Percentiles rank a stretch among this genome's conserved stretches.
These are phyloP conservation scores for Eudemis profundana DNA, from an alignment of 2,888 invertebrate genomes.

Conservation along the genomic window DNA sequence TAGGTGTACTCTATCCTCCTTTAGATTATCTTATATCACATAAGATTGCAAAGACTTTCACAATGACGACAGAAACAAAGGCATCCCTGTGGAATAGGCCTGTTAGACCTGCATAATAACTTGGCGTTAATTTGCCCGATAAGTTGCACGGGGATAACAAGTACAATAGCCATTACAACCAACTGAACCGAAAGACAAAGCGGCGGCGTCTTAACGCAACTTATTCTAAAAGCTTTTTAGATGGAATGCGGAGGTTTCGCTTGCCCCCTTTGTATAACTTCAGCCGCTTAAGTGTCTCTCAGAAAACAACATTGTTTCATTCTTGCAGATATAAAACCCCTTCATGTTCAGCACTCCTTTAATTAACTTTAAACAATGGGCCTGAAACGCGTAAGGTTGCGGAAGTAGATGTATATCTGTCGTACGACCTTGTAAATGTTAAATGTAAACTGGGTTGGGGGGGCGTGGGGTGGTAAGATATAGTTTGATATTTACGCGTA, in stretches of 20 bases:
- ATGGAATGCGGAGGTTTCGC: constrained; percentile 49
- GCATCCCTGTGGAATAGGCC: constrained; percentile 45
- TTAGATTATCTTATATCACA: constrained; percentile 4
- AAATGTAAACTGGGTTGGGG: neutral
- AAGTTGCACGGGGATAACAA: constrained; percentile 63
- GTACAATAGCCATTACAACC: constrained; percentile 67
- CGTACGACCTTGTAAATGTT: neutral
- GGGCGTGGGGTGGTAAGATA: neutral
- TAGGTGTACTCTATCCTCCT: neutral
- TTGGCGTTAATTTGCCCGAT: constrained; percentile 63
- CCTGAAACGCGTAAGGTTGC: constrained; percentile 32
- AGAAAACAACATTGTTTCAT: constrained; percentile 51
- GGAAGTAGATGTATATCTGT: neutral
- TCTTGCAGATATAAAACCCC: constrained; percentile 65
- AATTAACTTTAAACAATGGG: constrained; percentile 64
- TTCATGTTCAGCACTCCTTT: constrained; percentile 66
- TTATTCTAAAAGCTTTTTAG: constrained; percentile 67
- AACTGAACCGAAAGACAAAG: constrained; percentile 65
- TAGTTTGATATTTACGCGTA: too few species aligned
- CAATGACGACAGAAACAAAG: constrained; percentile 5
- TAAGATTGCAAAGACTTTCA: constrained; percentile 4
- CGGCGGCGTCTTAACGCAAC: constrained; percentile 53
- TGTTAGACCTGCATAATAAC: constrained; percentile 65
- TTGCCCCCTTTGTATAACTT: constrained; percentile 64
- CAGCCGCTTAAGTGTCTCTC: constrained; percentile 66